Evolutionary conservation across 1,140 invertebrate species (phyloP).

Genomic region (Bathynomus jamesi): DNA sequence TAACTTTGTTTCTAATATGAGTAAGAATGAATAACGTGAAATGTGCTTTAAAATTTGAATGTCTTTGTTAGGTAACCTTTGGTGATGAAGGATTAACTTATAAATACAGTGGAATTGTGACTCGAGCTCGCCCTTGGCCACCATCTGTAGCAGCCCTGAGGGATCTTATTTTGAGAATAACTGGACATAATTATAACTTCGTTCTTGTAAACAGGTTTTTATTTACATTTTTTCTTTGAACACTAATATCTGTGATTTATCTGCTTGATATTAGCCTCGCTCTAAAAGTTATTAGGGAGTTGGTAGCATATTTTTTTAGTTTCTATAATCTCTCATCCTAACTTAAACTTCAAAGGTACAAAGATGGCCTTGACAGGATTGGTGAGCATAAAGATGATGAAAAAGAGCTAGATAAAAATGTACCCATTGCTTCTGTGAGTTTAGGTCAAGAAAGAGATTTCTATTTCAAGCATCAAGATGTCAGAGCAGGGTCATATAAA

Average conservation of each 20-base stretch:
- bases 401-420: constrained; percentile 52
- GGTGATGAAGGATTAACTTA: constrained; percentile 57
- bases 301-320: constrained; percentile 8
- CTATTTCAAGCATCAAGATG: constrained; percentile 55
- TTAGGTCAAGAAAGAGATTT: constrained; percentile 59
- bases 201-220: constrained; percentile 60
- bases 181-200: constrained; percentile 57
- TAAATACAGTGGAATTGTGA: constrained; percentile 55
- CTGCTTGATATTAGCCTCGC: neutral
- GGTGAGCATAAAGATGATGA: constrained; percentile 65
- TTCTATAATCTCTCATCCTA: constrained; percentile 22
- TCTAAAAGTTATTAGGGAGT: neutral
- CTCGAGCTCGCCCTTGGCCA: constrained; percentile 57
- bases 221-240: neutral
- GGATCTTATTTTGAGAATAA: constrained; percentile 48
- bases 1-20: too few species aligned
- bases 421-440: constrained; percentile 61
- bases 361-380: constrained; percentile 60
- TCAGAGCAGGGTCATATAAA: constrained; percentile 42
- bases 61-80: constrained; percentile 49
- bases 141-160: constrained; percentile 48
- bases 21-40: too few species aligned
- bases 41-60: too few species aligned
- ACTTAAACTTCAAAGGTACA: constrained; percentile 50
- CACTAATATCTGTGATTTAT: neutral